Percentiles rank a stretch among this genome's conserved stretches.
Evolutionary conservation across 2,113 vertebrate species (phyloP).

Genomic region (Tachycineta bicolor): DNA sequence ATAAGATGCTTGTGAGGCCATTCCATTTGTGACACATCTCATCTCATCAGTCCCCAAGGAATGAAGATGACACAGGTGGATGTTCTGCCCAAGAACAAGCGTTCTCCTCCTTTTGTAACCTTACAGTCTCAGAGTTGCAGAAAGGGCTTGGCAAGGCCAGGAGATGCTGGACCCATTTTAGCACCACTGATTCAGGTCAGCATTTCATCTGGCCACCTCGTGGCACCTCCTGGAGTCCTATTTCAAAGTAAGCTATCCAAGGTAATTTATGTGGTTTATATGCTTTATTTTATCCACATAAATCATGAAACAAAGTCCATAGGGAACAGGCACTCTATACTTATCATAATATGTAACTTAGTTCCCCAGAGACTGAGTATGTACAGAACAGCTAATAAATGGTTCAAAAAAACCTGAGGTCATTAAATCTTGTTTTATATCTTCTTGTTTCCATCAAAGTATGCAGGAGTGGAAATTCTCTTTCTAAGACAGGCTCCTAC

Average conservation of each 20-base stretch:
- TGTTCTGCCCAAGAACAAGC: neutral
- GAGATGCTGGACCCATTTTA: neutral
- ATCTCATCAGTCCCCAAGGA: neutral
- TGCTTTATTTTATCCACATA: slow-evolving; percentile 64
- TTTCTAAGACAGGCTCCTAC: slow-evolving; percentile 64
- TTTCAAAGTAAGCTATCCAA: slow-evolving; percentile 62
- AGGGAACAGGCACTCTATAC: slow-evolving; percentile 62
- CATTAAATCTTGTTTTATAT: slow-evolving; percentile 72
- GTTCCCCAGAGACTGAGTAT: slow-evolving; percentile 47
- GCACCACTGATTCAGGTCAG: neutral
- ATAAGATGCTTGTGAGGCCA: neutral
- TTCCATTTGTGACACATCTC: neutral
- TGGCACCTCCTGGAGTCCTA: slow-evolving; percentile 20
- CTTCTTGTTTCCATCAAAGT: slow-evolving; percentile 66
- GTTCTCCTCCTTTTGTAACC: neutral
- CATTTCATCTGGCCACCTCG: slow-evolving; percentile 42
- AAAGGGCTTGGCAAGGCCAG: neutral
- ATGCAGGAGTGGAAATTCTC: slow-evolving; percentile 68
- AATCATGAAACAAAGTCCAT: slow-evolving; percentile 52
- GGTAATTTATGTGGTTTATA: slow-evolving; percentile 61
- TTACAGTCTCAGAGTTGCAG: neutral
- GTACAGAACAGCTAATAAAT: slow-evolving; percentile 69
- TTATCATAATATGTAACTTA: slow-evolving; percentile 70
- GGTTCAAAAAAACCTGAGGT: slow-evolving; percentile 9
- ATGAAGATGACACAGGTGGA: neutral